phyloP scores from a whole-genome alignment of 1,140 invertebrate genomes.

The Cotesia typhae region DNA sequence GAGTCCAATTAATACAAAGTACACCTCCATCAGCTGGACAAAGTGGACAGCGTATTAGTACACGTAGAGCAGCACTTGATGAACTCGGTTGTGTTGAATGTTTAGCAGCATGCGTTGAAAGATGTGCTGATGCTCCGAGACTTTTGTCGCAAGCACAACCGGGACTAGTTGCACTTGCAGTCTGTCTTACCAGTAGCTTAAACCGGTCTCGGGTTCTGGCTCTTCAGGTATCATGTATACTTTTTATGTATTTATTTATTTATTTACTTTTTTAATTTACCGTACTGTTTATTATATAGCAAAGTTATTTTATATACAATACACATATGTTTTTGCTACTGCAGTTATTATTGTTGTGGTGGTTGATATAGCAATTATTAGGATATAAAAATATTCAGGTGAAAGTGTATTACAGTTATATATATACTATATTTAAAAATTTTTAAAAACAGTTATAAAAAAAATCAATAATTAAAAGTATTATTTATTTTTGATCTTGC shows the following conservation, averaged over 20 bases:
- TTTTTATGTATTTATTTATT: not conserved
- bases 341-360: too few species aligned
- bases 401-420: too few species aligned
- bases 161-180: constrained; percentile 85
- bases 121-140: constrained; percentile 78
- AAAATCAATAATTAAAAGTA: too few species aligned
- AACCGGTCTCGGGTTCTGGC: constrained; percentile 83
- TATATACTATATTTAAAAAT: too few species aligned
- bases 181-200: constrained; percentile 86
- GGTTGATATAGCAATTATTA: too few species aligned
- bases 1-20: constrained; percentile 80
- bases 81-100: constrained; percentile 91
- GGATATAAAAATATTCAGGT: too few species aligned
- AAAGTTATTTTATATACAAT: too few species aligned
- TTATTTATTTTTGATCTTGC: not conserved
- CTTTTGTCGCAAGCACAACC: constrained; percentile 79
- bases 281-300: not conserved
- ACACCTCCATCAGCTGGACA: constrained; percentile 62
- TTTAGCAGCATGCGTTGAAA: constrained; percentile 78
- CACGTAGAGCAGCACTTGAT: constrained; percentile 77
- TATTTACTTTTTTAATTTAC: not conserved
- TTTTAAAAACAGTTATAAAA: too few species aligned
- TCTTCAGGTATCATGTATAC: constrained; percentile 73
- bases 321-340: too few species aligned
- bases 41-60: constrained; percentile 61